phyloP scores from a whole-genome alignment of 2,113 vertebrate genomes.

The Budorcas taxicolor region DNA sequence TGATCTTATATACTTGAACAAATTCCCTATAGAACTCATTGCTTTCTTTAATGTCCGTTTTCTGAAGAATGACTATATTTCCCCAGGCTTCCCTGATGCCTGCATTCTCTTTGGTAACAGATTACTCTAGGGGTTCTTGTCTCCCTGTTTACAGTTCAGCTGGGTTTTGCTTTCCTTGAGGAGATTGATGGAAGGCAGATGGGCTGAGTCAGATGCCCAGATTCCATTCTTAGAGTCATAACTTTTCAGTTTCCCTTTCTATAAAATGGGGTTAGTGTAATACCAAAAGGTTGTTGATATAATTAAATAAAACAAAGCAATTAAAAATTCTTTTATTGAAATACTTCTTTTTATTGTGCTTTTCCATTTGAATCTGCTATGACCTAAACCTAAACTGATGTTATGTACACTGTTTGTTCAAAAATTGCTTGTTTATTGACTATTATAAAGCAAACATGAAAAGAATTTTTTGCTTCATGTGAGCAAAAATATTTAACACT shows the following conservation, averaged over 20 bases:
- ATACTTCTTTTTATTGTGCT: background rate
- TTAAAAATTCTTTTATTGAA: background rate
- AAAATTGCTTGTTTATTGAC: background rate
- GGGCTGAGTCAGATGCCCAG: background rate
- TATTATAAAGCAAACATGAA: background rate
- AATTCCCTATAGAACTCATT: background rate
- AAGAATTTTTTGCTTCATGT: background rate
- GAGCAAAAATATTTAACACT: background rate
- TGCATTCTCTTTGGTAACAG: background rate
- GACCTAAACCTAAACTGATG: background rate
- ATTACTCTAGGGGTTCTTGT: background rate
- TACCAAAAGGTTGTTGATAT: background rate
- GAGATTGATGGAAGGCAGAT: background rate
- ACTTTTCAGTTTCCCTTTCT: background rate
- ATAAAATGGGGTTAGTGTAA: background rate
- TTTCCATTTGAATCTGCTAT: background rate
- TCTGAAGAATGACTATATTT: background rate
- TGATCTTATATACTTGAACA: background rate
- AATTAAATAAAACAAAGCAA: background rate
- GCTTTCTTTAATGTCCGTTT: background rate
- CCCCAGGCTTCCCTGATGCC: background rate
- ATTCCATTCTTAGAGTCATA: background rate
- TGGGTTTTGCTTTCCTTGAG: background rate
- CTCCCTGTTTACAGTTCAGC: background rate
- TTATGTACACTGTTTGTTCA: background rate